Percentiles rank a stretch among this genome's conserved stretches.
phyloP scores from a whole-genome alignment of 2,113 vertebrate species.

The Pteronura brasiliensis region DNA sequence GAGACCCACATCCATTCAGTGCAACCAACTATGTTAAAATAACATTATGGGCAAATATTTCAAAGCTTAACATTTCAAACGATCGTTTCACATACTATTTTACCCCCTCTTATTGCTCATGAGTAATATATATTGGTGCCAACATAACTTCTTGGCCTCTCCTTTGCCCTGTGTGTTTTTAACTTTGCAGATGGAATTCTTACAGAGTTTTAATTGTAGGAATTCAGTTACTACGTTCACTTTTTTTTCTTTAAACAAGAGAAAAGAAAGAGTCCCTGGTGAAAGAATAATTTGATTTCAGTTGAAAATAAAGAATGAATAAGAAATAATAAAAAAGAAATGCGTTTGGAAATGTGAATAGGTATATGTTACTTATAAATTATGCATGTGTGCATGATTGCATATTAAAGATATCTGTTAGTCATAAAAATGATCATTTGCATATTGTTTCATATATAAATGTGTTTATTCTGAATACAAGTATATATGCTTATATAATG shows the following conservation, averaged over 20 bases:
- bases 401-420: slow-evolving; percentile 45
- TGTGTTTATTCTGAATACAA: slow-evolving; percentile 36
- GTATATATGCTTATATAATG: background rate
- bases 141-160: slow-evolving; percentile 60
- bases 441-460: background rate
- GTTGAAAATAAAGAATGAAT: slow-evolving; percentile 11
- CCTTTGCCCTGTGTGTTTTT: slow-evolving; percentile 61
- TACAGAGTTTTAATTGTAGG: slow-evolving; percentile 65
- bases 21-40: slow-evolving; percentile 74
- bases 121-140: slow-evolving; percentile 52
- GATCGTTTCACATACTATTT: slow-evolving; percentile 19
- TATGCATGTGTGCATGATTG: slow-evolving; percentile 32
- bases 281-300: slow-evolving; percentile 35
- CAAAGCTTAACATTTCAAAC: slow-evolving; percentile 73
- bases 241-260: background rate
- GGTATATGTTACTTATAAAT: slow-evolving; percentile 36
- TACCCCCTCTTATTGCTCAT: slow-evolving; percentile 43
- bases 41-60: slow-evolving; percentile 76
- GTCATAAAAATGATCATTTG: slow-evolving; percentile 22
- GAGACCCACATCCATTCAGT: slow-evolving; percentile 70
- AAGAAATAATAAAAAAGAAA: slow-evolving; percentile 3
- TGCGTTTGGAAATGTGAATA: slow-evolving; percentile 28
- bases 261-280: background rate
- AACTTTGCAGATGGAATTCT: slow-evolving; percentile 36
- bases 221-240: slow-evolving; percentile 42